Evolutionary conservation across 2,113 vertebrate genomes (phyloP), one percentile per base, ranked within the genome.

Genomic region (Phyllopteryx taeniolatus): DNA sequence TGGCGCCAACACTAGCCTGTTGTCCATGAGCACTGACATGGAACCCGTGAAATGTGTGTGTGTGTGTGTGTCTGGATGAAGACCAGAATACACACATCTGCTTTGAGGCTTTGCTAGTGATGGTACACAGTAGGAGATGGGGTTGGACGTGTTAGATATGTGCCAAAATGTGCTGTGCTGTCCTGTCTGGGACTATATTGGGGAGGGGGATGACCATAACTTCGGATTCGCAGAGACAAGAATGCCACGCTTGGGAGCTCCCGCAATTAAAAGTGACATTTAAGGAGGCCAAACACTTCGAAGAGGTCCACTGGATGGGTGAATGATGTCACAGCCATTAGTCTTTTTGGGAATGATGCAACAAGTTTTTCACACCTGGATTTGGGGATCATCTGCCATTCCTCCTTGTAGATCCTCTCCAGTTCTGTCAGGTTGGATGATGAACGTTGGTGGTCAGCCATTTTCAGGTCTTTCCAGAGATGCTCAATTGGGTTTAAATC

Each of bases 21-120:
- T 89, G 85, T 90, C 57, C 75, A 5, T 59, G 81, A 75, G 79
- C 77, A 62, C 43, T 86, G 62, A 12, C 43, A 80, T 61, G 74
- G 83, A 90, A 89, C 86, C 63, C 51, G 67, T 63, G n/a, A 66
- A 46, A 4, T 4, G 13, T 0, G n/a, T 4, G 43, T 31, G 43
- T 31, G 63, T 9, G 42, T 14, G 49, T 31, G 56, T 31, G 17
- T 67, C 33, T 66, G 72, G 70, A 75, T 70, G 27, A 73, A 53
- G 31, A 68, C 77, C 73, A 79, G 79, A 80, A 69, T 66, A 75
- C 59, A 83, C 82, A 68, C 71, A 81, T 77, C 71, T 10, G 27
- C 43, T 70, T 46, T 57, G 56, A 75, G 56, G 60, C 71, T 67
- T 11, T 14, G 65, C 70, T 76, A 49, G 63, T 63, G n/a, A 61